Evolutionary conservation across 2,113 vertebrate species (phyloP).

Genomic region (Grallaria varia): DNA sequence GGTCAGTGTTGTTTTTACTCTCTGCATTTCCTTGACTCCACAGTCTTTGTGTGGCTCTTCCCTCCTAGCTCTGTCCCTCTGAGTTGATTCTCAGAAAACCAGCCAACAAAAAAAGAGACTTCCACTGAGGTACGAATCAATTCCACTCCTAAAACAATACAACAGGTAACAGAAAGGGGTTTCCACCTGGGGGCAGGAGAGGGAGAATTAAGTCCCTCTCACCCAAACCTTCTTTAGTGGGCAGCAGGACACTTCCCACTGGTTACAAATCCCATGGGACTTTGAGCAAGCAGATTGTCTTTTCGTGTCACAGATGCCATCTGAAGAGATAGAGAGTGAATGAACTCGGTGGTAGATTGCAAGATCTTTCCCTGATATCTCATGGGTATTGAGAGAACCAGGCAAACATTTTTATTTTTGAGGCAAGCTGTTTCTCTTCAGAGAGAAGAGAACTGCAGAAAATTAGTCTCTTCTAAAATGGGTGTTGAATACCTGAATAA

Average conservation of each 20-base stretch:
- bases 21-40: not conserved
- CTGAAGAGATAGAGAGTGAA: not conserved
- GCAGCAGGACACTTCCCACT: not conserved
- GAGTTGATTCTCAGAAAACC: not conserved
- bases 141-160: accelerated
- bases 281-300: not conserved
- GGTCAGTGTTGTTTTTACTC: not conserved
- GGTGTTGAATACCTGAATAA: not conserved
- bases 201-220: not conserved
- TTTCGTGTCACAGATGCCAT: not conserved
- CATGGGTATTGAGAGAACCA: not conserved
- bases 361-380: not conserved
- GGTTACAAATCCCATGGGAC: not conserved
- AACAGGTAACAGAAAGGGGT: not conserved
- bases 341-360: not conserved
- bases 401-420: not conserved
- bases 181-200: not conserved
- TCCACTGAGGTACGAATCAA: not conserved
- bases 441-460: not conserved
- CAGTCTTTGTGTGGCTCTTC: not conserved
- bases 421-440: not conserved
- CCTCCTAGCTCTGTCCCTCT: not conserved
- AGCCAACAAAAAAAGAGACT: not conserved
- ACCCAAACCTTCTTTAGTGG: not conserved
- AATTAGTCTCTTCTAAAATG: not conserved